Base-by-base conservation (phyloP, 2,888 invertebrate genomes). In the Ichneumoninae sp. region DNA sequence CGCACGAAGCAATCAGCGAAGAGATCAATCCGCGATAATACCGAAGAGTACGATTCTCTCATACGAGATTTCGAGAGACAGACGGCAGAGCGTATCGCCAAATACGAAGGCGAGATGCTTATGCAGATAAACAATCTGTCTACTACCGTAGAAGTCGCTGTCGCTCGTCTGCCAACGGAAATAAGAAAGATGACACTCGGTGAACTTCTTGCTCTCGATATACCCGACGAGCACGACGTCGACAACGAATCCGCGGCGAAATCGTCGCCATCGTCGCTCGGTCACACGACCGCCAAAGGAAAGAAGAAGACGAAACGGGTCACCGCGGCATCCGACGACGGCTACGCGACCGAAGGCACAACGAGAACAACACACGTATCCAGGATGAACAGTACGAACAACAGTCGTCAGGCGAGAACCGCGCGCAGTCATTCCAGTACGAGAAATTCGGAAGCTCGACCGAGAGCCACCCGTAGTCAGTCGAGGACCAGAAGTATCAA, bases 301-400 rank as follows among this genome's bases (percentile, higher is more conserved):
- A 88, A 85, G 7, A 89, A 88, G 65, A 84, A 77, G 5, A n/a
- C 70, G 1, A 90, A 90, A 71, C 88, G 92, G 30, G 82, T 81
- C 13, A 91, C 91, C 0, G 86, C 89, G 5, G 83, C 83, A 0
- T 92, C 93, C 0, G 93, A 93, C 26, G 93, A 93, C 66, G 93
- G 93, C 13, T 93, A 93, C 44, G 90, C 89, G 3, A 93, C 93
- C 0, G 93, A 92, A 68, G 79, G 87, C 40, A 70, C 86, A 3
- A 80, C 83, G 8, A 76, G 30, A 68, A 80, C 66, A 6, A 85
- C 66, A 1, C 84, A 82, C 52, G 70, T 77, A 5, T 87, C 87
- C 0, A 60, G 85, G 65, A 77, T 83, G 4, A 83, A 85, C 57
- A 80, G 33, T 0, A 54, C 74, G 4, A 78, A 47, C 44, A 79